phyloP scores from a whole-genome alignment of 2,797 vertebrate genomes.

The Channa striata region DNA sequence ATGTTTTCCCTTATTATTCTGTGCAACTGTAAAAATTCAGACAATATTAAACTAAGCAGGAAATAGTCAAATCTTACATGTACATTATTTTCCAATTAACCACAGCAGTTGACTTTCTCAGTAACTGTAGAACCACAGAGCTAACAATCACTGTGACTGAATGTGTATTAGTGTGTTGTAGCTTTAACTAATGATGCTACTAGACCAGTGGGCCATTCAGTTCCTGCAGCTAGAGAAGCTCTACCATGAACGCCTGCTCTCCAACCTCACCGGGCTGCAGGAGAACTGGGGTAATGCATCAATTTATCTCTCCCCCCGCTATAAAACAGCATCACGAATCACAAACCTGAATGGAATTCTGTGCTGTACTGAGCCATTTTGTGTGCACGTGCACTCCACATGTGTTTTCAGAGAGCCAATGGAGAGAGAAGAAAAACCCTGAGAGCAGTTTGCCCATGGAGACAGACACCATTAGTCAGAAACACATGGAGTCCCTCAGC shows the following conservation, averaged over 20 bases:
- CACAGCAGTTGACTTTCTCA: too few relatives aligned
- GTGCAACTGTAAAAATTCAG: too few relatives aligned
- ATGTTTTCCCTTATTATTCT: too few relatives aligned
- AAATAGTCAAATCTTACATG: too few relatives aligned
- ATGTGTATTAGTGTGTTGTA: background rate
- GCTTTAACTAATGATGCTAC: slow-evolving; percentile 69
- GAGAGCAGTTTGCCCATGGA: slow-evolving; percentile 59
- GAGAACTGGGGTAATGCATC: slow-evolving; percentile 90
- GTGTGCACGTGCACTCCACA: background rate
- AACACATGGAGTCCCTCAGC: slow-evolving; percentile 88
- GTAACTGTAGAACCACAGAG: too few relatives aligned
- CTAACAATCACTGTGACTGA: too few relatives aligned
- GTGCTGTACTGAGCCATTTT: background rate
- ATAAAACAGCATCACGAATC: background rate
- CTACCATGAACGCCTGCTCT: slow-evolving; percentile 94
- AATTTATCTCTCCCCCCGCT: background rate
- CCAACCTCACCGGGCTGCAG: slow-evolving; percentile 92
- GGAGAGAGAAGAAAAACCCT: slow-evolving; percentile 76
- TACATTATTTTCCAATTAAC: too few relatives aligned
- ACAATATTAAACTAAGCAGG: too few relatives aligned
- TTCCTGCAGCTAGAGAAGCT: slow-evolving; percentile 94
- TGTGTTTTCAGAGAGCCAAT: slow-evolving; percentile 88
- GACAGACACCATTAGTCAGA: slow-evolving; percentile 78
- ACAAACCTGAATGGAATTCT: background rate
- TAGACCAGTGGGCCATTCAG: slow-evolving; percentile 94